Percentiles rank a stretch among this genome's conserved stretches.
Evolutionary conservation across 2,888 invertebrate species (phyloP).

Genomic region (Alsophila aescularia): DNA sequence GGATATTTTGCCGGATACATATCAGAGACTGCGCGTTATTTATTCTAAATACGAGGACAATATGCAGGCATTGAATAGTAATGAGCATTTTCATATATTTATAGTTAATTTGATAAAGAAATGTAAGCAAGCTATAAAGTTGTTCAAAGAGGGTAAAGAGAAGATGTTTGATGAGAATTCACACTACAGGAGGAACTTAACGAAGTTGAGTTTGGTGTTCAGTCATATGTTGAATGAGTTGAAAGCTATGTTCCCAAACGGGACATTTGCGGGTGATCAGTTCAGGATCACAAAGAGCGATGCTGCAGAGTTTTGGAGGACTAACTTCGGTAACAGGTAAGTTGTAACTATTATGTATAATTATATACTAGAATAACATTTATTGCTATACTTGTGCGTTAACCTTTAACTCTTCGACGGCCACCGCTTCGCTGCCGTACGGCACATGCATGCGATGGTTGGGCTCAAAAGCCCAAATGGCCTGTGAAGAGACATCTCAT

Average conservation of each 20-base stretch:
- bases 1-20: conserved; percentile 99
- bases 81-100: conserved; percentile 99
- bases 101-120: conserved; percentile 99
- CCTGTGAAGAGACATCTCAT: too few species aligned
- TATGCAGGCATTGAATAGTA: conserved; percentile 95
- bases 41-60: conserved; percentile 98
- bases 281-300: conserved; percentile 99
- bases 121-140: conserved; percentile 99
- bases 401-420: too few species aligned
- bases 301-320: conserved; percentile 99
- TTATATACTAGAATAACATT: too few species aligned
- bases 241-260: conserved; percentile 98
- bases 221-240: conserved; percentile 99
- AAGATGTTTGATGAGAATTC: conserved; percentile 98
- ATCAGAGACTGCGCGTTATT: conserved; percentile 97
- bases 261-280: conserved; percentile 97
- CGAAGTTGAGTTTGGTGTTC: conserved; percentile 98
- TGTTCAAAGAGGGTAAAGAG: conserved; percentile 99
- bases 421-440: too few species aligned
- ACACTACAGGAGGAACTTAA: conserved; percentile 96
- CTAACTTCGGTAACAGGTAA: conserved; percentile 98
- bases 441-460: too few species aligned
- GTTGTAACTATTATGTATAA: conserved; percentile 37
- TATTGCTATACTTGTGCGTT: too few species aligned
- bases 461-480: too few species aligned